Conservation (phyloP, 2,797 vertebrate species). For the Ctenochaetus hawaiiensis region DNA sequence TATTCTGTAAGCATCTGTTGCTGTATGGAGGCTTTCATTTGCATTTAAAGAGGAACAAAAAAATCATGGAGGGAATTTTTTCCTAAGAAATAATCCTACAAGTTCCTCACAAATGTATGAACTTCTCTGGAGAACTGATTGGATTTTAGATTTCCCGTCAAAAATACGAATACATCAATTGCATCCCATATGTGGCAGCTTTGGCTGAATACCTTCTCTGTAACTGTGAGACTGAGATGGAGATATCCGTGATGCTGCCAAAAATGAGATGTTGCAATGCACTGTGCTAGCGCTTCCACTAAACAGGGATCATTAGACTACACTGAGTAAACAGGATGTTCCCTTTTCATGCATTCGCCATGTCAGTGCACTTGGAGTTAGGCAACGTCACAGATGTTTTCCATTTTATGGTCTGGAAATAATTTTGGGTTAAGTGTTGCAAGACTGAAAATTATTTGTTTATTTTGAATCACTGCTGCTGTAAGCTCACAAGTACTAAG, state of each 20-base stretch:
- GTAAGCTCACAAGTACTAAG: not conserved
- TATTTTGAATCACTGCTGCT: slow-evolving; percentile 13
- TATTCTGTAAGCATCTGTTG: slow-evolving; percentile 64
- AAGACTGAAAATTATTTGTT: slow-evolving; percentile 4
- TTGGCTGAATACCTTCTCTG: slow-evolving; percentile 8
- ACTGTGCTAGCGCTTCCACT: slow-evolving; percentile 32
- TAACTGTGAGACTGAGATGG: slow-evolving; percentile 3
- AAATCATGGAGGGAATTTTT: slow-evolving; percentile 25
- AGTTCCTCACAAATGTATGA: slow-evolving; percentile 22
- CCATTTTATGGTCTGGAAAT: slow-evolving; percentile 30
- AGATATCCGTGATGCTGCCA: slow-evolving; percentile 26
- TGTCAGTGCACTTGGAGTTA: slow-evolving; percentile 37
- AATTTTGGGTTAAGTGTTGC: slow-evolving; percentile 11
- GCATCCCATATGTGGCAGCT: not conserved
- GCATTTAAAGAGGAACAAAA: slow-evolving; percentile 47
- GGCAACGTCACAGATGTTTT: slow-evolving; percentile 41
- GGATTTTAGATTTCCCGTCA: not conserved
- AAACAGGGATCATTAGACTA: slow-evolving; percentile 62
- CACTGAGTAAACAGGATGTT: slow-evolving; percentile 30
- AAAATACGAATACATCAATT: too few relatives aligned
- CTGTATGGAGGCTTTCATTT: slow-evolving; percentile 44
- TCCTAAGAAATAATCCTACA: slow-evolving; percentile 21
- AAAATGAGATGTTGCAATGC: slow-evolving; percentile 35
- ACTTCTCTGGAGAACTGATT: not conserved
- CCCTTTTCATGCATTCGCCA: not conserved